phyloP scores from a whole-genome alignment of 2,888 invertebrate species.

The Calameuta filiformis region DNA sequence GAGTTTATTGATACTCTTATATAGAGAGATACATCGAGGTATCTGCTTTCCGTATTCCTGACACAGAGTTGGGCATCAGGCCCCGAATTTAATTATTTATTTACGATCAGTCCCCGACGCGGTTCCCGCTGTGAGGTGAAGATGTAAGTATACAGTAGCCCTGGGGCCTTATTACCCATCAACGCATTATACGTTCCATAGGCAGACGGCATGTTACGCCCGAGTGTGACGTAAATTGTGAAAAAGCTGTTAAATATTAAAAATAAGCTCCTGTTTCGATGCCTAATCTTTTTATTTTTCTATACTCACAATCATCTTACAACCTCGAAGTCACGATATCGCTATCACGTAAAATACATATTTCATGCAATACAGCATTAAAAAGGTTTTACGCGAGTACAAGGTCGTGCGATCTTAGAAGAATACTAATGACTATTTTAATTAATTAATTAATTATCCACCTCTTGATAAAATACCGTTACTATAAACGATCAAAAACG shows the following conservation, averaged over 20 bases:
- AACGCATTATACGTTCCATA: not conserved
- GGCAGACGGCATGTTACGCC: not conserved
- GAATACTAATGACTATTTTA: not conserved
- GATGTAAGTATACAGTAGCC: constrained; percentile 5
- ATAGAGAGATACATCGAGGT: not conserved
- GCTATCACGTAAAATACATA: not conserved
- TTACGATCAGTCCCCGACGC: not conserved
- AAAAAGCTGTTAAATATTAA: not conserved
- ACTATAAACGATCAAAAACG: not conserved
- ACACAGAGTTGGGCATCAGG: not conserved
- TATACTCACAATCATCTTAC: not conserved
- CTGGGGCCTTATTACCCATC: not conserved
- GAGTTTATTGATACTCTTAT: not conserved
- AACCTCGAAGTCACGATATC: not conserved
- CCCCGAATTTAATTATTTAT: not conserved
- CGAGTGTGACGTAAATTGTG: not conserved
- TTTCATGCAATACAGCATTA: not conserved
- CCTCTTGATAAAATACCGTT: not conserved
- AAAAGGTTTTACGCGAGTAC: not conserved
- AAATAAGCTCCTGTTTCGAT: not conserved
- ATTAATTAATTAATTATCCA: not conserved
- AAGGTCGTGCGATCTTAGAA: not conserved
- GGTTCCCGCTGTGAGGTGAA: constrained; percentile 1
- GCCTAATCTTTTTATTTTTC: no score
- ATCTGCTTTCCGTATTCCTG: not conserved